Conservation (phyloP, 2,888 invertebrate genomes). For the Odontothrips loti region DNA sequence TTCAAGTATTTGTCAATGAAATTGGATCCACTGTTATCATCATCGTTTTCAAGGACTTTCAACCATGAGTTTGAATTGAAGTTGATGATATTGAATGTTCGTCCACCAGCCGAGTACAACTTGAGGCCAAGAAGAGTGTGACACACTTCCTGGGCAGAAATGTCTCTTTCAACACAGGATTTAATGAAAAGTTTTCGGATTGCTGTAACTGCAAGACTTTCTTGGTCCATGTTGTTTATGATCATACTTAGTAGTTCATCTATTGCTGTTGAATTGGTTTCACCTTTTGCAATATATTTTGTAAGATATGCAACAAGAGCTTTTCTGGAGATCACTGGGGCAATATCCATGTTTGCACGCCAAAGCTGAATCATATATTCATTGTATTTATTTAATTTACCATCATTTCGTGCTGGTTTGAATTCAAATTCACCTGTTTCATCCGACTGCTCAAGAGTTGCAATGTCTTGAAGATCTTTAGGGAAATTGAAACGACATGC, state of each 20-base stretch:
- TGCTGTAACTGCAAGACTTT: conserved; percentile 25
- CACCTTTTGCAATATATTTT: conserved; percentile 34
- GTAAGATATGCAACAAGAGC: conserved; percentile 34
- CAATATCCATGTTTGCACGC: conserved; percentile 35
- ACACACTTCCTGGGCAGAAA: conserved; percentile 34
- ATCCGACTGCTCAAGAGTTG: not conserved
- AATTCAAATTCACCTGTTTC: conserved; percentile 26
- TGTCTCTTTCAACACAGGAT: conserved; percentile 34
- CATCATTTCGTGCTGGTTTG: conserved; percentile 31
- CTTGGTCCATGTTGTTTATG: not conserved
- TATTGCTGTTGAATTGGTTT: not conserved
- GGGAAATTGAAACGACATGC: conserved; percentile 35
- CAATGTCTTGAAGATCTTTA: not conserved
- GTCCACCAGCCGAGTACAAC: conserved; percentile 11
- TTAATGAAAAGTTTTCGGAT: conserved; percentile 33
- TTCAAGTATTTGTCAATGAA: not conserved
- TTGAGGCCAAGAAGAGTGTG: conserved; percentile 31
- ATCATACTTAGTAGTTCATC: not conserved
- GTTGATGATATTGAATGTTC: conserved; percentile 4
- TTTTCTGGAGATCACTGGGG: conserved; percentile 1
- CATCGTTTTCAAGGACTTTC: not conserved
- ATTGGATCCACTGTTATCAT: not conserved
- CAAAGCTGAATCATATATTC: conserved; percentile 31
- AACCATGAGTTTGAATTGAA: not conserved
- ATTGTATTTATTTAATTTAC: conserved; percentile 29